phyloP scores from a whole-genome alignment of 2,797 vertebrate genomes.

The Coracias cyanogaster region DNA sequence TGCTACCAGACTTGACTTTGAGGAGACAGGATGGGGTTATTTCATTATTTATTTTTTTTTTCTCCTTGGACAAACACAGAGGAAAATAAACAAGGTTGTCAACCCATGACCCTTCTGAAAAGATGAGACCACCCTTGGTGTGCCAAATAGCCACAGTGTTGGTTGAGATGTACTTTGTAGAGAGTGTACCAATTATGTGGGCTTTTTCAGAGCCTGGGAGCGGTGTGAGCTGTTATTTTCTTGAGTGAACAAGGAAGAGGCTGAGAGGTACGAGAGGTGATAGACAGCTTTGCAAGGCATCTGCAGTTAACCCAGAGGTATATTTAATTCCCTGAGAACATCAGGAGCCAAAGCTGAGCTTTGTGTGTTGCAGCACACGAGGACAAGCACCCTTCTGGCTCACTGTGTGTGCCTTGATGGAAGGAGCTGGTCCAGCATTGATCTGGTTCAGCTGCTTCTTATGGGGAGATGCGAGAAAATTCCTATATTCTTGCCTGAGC shows the following conservation, averaged over 20 bases:
- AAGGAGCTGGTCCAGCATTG: neutral
- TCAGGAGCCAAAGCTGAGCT: neutral
- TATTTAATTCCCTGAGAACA: neutral
- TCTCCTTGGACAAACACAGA: neutral
- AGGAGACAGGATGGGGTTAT: neutral
- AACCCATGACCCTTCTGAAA: neutral
- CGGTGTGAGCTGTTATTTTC: neutral
- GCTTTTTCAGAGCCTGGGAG: neutral
- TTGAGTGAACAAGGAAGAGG: neutral
- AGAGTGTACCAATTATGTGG: neutral
- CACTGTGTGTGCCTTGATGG: fast-evolving
- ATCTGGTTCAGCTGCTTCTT: neutral
- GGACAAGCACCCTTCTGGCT: neutral
- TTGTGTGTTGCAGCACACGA: fast-evolving
- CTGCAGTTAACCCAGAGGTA: neutral
- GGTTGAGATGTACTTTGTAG: conserved; percentile 4
- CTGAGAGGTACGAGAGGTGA: neutral
- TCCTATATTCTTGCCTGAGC: neutral
- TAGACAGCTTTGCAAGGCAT: neutral
- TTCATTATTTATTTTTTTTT: too few relatives aligned
- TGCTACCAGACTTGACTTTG: neutral
- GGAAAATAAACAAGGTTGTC: neutral
- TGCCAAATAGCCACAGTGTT: neutral
- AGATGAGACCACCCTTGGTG: neutral
- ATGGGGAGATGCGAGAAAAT: neutral